A percentile compares a stretch with the other conserved stretches of the same genome.
Evolutionary conservation across 2,888 invertebrate species (phyloP).

Genomic region (Cheilosia pagana): DNA sequence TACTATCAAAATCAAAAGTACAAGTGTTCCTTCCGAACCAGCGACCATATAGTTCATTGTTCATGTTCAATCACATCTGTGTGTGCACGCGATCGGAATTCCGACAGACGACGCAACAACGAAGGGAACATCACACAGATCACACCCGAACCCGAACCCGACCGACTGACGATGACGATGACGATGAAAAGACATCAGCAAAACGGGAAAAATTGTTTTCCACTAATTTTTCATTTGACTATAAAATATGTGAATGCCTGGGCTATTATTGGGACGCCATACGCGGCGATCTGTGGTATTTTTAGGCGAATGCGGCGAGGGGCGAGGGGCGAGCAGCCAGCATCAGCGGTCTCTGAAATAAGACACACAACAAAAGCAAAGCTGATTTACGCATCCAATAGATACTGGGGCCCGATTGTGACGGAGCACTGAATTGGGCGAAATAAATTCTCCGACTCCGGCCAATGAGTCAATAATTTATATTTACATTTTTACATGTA

Average conservation of each 20-base stretch:
- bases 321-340: constrained; percentile 24
- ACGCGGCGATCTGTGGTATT: constrained; percentile 67
- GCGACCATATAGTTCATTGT: constrained; percentile 65
- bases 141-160: constrained; percentile 25
- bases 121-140: constrained; percentile 39
- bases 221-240: constrained; percentile 74
- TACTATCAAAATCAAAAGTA: constrained; percentile 55
- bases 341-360: constrained; percentile 33
- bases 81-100: constrained; percentile 61
- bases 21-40: constrained; percentile 64
- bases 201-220: constrained; percentile 70
- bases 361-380: constrained; percentile 33
- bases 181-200: constrained; percentile 65
- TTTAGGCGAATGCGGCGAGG: constrained; percentile 70
- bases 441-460: constrained; percentile 71
- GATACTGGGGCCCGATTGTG: constrained; percentile 39
- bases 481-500: constrained; percentile 58
- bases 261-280: constrained; percentile 74
- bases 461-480: constrained; percentile 75
- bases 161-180: constrained; percentile 57
- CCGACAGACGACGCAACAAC: constrained; percentile 9
- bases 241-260: constrained; percentile 72
- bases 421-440: constrained; percentile 42
- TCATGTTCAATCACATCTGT: constrained; percentile 69
- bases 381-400: constrained; percentile 69